Conservation (phyloP, 1,140 invertebrate genomes). For the Nylanderia fulva region DNA sequence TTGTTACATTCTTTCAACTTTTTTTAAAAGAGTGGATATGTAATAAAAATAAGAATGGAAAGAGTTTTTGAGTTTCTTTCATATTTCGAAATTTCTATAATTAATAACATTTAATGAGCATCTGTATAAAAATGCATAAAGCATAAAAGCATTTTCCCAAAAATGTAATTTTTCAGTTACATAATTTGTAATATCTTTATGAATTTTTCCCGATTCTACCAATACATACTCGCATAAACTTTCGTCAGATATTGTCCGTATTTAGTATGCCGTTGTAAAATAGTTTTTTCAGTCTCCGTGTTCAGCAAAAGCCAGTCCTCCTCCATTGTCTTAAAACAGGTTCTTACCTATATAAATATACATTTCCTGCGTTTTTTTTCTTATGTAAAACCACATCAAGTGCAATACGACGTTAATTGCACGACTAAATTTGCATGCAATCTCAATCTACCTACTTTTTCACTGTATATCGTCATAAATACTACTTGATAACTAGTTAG, state of each 20-base stretch:
- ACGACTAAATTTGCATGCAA: not conserved
- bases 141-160: not conserved
- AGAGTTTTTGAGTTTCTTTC: not conserved
- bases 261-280: not conserved
- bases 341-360: constrained; percentile 18
- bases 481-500: not conserved
- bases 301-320: not conserved
- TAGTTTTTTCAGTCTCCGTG: not conserved
- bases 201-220: not conserved
- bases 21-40: too few relatives aligned
- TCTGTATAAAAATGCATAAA: too few relatives aligned
- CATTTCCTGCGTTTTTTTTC: not conserved
- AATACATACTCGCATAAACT: constrained; percentile 12
- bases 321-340: not conserved
- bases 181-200: too few relatives aligned
- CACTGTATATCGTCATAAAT: not conserved
- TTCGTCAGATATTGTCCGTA: not conserved
- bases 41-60: too few relatives aligned
- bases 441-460: not conserved
- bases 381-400: too few relatives aligned
- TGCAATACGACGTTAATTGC: too few relatives aligned
- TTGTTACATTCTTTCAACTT: too few relatives aligned
- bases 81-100: not conserved
- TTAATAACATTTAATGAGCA: too few relatives aligned
- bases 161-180: too few relatives aligned